Percentiles rank a stretch among this genome's conserved stretches.
Evolutionary conservation across 2,113 vertebrate genomes (phyloP).

Genomic region (Tenrec ecaudatus): DNA sequence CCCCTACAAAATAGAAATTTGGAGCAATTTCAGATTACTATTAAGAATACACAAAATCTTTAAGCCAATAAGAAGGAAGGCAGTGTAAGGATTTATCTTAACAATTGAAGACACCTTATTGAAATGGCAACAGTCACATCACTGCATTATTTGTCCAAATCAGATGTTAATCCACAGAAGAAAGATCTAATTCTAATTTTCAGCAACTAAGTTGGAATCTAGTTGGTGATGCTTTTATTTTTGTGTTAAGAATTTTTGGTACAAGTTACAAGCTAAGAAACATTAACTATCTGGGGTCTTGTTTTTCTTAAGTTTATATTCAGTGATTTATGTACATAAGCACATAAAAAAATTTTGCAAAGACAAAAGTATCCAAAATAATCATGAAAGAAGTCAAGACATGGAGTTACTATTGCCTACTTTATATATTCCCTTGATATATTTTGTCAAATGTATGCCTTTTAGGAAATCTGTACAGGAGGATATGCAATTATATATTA

Average conservation of each 20-base stretch:
- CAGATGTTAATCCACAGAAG: slow-evolving; percentile 54
- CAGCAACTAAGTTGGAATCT: slow-evolving; percentile 43
- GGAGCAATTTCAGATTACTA: background rate
- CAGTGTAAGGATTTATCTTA: slow-evolving; percentile 36
- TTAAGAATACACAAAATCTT: slow-evolving; percentile 46
- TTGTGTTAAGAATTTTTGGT: slow-evolving; percentile 40
- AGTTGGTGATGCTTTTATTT: background rate
- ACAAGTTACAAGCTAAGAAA: slow-evolving; percentile 11
- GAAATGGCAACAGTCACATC: slow-evolving; percentile 34
- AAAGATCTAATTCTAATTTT: slow-evolving; percentile 48
- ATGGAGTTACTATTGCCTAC: slow-evolving; percentile 10
- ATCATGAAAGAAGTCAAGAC: slow-evolving; percentile 42
- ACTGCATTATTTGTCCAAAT: slow-evolving; percentile 43
- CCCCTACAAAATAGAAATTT: background rate
- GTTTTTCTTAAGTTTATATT: slow-evolving; percentile 9
- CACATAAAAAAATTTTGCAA: background rate
- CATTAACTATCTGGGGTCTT: background rate
- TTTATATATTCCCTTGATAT: slow-evolving; percentile 17
- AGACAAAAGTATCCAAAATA: background rate
- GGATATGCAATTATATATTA: slow-evolving; percentile 24
- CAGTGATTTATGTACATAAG: slow-evolving; percentile 9
- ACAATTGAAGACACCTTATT: slow-evolving; percentile 53
- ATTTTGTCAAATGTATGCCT: slow-evolving; percentile 17
- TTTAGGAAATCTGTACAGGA: background rate
- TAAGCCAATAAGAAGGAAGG: slow-evolving; percentile 62